Conservation (phyloP, 2,797 vertebrate species). For the Poeciliopsis paucimaculata region DNA sequence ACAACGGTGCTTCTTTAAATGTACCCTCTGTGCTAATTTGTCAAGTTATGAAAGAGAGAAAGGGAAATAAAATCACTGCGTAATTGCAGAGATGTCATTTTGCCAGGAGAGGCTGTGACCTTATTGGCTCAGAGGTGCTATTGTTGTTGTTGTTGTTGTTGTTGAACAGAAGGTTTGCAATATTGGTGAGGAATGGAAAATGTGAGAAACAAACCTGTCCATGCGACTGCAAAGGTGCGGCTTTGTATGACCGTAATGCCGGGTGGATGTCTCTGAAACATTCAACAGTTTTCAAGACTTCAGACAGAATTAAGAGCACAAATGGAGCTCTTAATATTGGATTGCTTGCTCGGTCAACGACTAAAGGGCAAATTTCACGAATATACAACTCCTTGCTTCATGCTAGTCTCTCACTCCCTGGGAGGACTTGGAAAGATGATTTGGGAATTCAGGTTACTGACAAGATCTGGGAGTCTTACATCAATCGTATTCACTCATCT, state of each 20-base stretch:
- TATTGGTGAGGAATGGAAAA: conserved; percentile 10
- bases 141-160: conserved; percentile 2
- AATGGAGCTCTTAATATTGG: conserved; percentile 11
- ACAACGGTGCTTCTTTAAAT: conserved; percentile 75
- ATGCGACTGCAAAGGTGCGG: conserved; percentile 28
- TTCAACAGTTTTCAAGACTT: conserved; percentile 19
- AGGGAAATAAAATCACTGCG: conserved; percentile 2
- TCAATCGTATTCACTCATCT: too few species aligned
- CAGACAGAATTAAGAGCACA: conserved; percentile 48
- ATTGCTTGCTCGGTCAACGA: too few species aligned
- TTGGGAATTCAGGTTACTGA: too few species aligned
- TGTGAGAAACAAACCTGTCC: conserved; percentile 26
- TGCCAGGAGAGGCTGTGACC: conserved; percentile 26
- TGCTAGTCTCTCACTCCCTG: too few species aligned
- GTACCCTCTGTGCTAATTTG: conserved; percentile 64
- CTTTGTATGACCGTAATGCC: conserved; percentile 43
- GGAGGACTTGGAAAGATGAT: too few species aligned
- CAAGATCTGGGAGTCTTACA: too few species aligned
- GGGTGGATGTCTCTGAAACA: conserved; percentile 42
- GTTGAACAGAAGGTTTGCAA: conserved; percentile 2
- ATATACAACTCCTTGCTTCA: too few species aligned
- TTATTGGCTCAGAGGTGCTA: conserved; percentile 14
- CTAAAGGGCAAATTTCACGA: conserved; percentile 9
- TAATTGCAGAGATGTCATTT: conserved; percentile 42
- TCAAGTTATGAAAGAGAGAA: conserved; percentile 35